Conservation (phyloP, 2,113 vertebrate species). For the Indicator indicator region DNA sequence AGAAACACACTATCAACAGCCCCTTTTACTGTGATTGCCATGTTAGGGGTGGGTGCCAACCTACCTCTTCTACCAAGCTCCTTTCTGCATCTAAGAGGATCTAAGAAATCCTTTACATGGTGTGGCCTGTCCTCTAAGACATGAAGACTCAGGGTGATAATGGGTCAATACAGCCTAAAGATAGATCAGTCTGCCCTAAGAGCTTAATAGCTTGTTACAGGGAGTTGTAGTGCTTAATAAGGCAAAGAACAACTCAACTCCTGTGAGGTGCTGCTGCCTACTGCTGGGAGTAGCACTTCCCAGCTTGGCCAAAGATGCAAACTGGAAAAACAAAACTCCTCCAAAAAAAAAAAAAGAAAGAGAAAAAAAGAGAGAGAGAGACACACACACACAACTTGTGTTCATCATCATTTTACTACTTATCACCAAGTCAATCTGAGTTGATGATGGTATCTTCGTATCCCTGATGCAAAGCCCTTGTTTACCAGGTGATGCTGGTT, state of each 20-base stretch:
- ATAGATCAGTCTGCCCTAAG: conserved; percentile 35
- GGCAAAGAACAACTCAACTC: background rate
- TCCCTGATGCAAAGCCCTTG: background rate
- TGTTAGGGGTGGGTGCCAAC: background rate
- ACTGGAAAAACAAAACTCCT: background rate
- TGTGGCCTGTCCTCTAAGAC: conserved; percentile 1
- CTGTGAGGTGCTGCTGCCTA: background rate
- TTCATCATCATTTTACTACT: background rate
- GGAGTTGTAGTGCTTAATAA: background rate
- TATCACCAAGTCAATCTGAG: background rate
- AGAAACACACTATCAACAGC: background rate
- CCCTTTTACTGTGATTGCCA: background rate
- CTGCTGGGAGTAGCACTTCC: background rate
- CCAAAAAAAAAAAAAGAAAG: fast-evolving
- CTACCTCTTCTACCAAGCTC: background rate
- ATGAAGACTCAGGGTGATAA: background rate
- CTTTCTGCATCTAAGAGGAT: conserved; percentile 49
- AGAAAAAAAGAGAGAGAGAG: fast-evolving
- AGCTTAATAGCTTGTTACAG: conserved; percentile 28
- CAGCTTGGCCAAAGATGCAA: background rate
- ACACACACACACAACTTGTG: background rate
- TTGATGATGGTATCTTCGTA: background rate
- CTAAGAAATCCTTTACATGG: conserved; percentile 50
- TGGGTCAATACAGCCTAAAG: conserved; percentile 51
- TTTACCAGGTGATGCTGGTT: background rate